Conservation (phyloP, 35 echinoderm and acorn worm species). For the Heliocidaris tuberculata region DNA sequence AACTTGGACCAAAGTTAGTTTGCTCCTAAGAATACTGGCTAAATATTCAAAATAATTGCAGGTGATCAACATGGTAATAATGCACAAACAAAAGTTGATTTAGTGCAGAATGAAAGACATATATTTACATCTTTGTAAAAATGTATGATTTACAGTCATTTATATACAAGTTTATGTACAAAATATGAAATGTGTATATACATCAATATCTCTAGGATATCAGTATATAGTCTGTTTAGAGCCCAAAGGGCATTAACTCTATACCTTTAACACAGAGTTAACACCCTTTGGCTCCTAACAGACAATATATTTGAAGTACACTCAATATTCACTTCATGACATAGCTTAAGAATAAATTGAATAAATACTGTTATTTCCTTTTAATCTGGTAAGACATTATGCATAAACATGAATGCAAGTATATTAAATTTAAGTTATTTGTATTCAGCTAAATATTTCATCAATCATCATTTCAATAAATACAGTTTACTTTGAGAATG, state of each 20-base stretch:
- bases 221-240: background rate
- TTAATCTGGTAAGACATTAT: background rate
- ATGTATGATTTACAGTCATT: background rate
- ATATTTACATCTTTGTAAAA: conserved; percentile 13
- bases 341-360: background rate
- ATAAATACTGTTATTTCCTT: background rate
- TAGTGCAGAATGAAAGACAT: background rate
- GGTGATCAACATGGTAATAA: background rate
- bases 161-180: background rate
- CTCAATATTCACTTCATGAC: background rate
- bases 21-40: too few relatives aligned
- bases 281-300: too few relatives aligned
- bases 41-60: too few relatives aligned
- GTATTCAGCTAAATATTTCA: background rate
- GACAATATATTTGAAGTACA: background rate
- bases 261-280: too few relatives aligned
- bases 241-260: too few relatives aligned
- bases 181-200: background rate
- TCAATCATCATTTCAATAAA: background rate
- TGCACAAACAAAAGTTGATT: background rate
- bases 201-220: background rate
- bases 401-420: background rate
- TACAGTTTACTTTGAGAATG: too few relatives aligned
- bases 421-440: background rate
- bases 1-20: too few relatives aligned